These are phyloP conservation scores for Pandemis corylana DNA, from an alignment of 2,888 invertebrate species.

Conservation along the genomic window DNA sequence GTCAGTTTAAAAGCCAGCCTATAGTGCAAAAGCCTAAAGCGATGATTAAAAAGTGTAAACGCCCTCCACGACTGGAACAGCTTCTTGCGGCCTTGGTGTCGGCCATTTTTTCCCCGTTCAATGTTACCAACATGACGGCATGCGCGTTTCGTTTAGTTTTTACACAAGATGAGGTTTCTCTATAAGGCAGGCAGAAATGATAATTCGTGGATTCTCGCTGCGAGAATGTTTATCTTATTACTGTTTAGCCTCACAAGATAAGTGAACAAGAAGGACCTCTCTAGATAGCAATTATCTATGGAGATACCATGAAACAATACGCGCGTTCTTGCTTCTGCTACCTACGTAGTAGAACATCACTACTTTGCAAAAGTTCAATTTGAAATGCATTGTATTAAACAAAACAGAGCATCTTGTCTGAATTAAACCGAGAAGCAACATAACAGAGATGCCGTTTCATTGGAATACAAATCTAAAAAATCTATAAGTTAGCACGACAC, in stretches of 20 bases:
- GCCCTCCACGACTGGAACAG: constrained; percentile 83
- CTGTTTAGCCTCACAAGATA: constrained; percentile 26
- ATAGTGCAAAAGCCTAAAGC: constrained; percentile 65
- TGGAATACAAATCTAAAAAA: constrained; percentile 17
- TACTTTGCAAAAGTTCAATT: not conserved
- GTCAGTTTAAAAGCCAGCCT: constrained; percentile 58
- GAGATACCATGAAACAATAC: constrained; percentile 28
- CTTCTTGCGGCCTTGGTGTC: constrained; percentile 81
- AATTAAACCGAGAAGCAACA: not conserved
- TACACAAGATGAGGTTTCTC: constrained; percentile 46
- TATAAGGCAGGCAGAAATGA: constrained; percentile 49
- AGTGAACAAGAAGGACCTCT: constrained; percentile 27
- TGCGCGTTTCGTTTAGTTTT: constrained; percentile 68
- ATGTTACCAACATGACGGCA: constrained; percentile 79
- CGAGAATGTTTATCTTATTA: constrained; percentile 27
- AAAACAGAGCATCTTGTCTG: not conserved
- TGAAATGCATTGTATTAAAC: not conserved
- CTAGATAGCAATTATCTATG: constrained; percentile 35
- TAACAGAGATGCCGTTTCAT: not conserved
- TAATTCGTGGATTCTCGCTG: constrained; percentile 45
- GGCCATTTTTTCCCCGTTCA: constrained; percentile 81
- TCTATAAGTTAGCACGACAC: constrained; percentile 29
- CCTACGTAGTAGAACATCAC: not conserved
- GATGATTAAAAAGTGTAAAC: constrained; percentile 76
- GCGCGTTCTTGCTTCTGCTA: constrained; percentile 15